Evolutionary conservation across 2,113 vertebrate genomes (phyloP).

Genomic region (Myrmecobius fasciatus): DNA sequence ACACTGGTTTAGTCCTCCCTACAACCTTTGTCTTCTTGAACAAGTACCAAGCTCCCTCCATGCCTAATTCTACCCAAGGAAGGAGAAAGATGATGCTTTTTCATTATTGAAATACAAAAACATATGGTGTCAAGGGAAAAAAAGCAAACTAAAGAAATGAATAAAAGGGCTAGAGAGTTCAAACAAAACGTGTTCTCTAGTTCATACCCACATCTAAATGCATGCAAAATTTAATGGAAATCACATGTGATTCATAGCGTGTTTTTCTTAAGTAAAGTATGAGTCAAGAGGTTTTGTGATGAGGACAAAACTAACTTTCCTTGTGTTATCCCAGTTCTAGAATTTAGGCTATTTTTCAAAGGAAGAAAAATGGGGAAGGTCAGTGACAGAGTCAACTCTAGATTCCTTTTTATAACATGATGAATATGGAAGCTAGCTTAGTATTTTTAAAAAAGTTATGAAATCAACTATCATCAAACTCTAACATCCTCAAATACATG

Average conservation of each 20-base stretch:
- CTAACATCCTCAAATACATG: background rate
- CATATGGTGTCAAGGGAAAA: constrained; percentile 67
- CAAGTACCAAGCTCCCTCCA: constrained; percentile 30
- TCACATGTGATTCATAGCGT: constrained; percentile 79
- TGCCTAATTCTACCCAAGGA: constrained; percentile 63
- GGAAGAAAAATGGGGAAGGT: background rate
- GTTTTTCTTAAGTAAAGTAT: constrained; percentile 73
- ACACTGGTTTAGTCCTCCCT: background rate
- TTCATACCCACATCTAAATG: constrained; percentile 78
- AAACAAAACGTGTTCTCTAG: constrained; percentile 73
- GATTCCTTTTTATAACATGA: background rate
- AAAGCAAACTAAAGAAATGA: constrained; percentile 67
- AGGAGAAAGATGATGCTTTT: constrained; percentile 63
- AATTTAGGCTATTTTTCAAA: background rate
- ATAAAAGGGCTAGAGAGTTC: constrained; percentile 70
- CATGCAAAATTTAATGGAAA: constrained; percentile 76
- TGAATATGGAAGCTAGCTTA: background rate
- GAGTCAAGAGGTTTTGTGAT: constrained; percentile 31
- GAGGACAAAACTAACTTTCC: constrained; percentile 43
- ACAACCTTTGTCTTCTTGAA: background rate
- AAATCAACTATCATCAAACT: background rate
- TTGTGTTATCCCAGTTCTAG: background rate
- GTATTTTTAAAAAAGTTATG: background rate
- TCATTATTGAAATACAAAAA: constrained; percentile 77
- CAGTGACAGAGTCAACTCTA: background rate